Evolutionary conservation across 2,797 vertebrate species (phyloP), one percentile per base, ranked within the genome.

Genomic region (Muscicapa comitata): DNA sequence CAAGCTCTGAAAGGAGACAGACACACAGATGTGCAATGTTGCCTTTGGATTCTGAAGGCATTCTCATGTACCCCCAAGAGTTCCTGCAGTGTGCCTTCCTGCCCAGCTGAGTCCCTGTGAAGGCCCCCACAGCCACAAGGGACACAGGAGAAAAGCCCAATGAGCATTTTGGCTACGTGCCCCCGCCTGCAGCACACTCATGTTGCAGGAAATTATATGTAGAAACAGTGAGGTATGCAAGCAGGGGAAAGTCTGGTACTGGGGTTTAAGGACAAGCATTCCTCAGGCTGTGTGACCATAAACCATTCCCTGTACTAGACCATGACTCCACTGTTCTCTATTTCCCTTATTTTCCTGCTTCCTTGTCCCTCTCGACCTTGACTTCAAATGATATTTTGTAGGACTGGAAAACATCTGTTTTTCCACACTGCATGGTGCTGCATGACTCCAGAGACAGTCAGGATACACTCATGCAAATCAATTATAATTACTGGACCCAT

Each of bases 201-300:
- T 18, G 7, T 73, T 86, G 53, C 68, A 90, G 51, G 74, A 93
- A 91, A 82, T 89, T 38, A 38, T 58, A 45, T 73, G 35, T 48
- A 35, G 76, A 94, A 92, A 51, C 74, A 94, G 74, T 54, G 87
- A 85, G 37, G 17, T 73, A 70, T 68, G 62, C 59, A 73, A 75
- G 77, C 35, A 55, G 31, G 18, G 50, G 17, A 50, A 84, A 76
- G 51, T 72, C 62, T 89, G 48, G 78, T 66, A 87, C 51, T 2
- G 0, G 43, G 17, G 17, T 79, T 87, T 82, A 76, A 82, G 40
- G 53, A 76, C 63, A 82, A 89, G 59, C 25, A 70, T 79, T 89
- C 63, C 75, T 76, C 19, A 55, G 78, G 23, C 47, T 94, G 31
- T 82, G n/a, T 79, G 67, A 70, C 43, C 40, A 16, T 55, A 89